Percentiles rank a stretch among this genome's conserved stretches.
phyloP scores from a whole-genome alignment of 2,113 vertebrate genomes.

The Burhinus bistriatus region DNA sequence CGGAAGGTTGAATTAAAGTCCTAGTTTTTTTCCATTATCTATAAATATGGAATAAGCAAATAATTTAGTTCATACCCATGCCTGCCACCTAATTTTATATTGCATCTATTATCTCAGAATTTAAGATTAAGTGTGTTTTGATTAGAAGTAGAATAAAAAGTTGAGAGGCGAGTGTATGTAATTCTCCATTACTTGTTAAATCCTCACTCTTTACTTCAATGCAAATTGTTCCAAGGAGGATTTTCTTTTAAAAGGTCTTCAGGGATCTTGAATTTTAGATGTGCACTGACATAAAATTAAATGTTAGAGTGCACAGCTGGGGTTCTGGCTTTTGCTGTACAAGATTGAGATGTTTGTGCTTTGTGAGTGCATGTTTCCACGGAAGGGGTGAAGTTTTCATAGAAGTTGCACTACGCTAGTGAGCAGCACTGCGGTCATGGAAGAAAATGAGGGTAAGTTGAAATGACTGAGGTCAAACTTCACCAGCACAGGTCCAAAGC shows the following conservation, averaged over 20 bases:
- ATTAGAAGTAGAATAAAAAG: constrained; percentile 46
- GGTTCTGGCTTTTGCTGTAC: constrained; percentile 1
- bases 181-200: constrained; percentile 61
- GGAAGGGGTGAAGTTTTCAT: not conserved
- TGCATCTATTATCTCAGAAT: not conserved
- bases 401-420: rapidly evolving
- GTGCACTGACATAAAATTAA: constrained; percentile 57
- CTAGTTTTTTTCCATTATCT: not conserved
- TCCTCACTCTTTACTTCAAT: constrained; percentile 42
- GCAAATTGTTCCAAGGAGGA: constrained; percentile 65
- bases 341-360: not conserved
- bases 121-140: constrained; percentile 50
- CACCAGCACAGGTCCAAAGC: not conserved
- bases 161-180: constrained; percentile 25
- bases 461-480: not conserved
- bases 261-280: constrained; percentile 56
- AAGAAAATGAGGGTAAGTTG: not conserved
- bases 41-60: not conserved
- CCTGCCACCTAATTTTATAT: not conserved
- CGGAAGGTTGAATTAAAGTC: not conserved
- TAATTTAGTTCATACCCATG: not conserved
- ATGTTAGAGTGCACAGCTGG: constrained; percentile 52
- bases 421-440: rapidly evolving
- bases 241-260: constrained; percentile 69
- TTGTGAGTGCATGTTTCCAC: not conserved